phyloP scores from a whole-genome alignment of 2,797 vertebrate genomes.

The Malacoctenus gilli region DNA sequence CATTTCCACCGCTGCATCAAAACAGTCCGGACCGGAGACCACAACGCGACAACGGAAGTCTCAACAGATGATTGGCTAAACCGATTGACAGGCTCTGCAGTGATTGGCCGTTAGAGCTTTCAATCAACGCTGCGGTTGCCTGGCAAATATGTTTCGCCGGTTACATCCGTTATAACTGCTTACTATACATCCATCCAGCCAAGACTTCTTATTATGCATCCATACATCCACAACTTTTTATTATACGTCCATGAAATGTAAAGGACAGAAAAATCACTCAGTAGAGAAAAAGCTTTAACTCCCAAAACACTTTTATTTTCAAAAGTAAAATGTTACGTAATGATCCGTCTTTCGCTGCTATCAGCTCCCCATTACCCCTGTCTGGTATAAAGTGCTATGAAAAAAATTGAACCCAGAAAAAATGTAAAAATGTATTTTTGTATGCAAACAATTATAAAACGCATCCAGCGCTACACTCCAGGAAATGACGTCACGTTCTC shows the following conservation, averaged over 20 bases:
- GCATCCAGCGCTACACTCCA: no score
- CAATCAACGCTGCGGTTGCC: conserved; percentile 11
- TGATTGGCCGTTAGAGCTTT: conserved; percentile 48
- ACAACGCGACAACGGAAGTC: conserved; percentile 17
- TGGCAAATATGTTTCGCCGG: conserved; percentile 33
- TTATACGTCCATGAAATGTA: no score
- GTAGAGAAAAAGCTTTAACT: conserved; percentile 64
- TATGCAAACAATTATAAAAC: no score
- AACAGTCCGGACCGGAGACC: conserved; percentile 56
- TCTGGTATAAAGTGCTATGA: no score
- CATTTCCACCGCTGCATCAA: conserved; percentile 62
- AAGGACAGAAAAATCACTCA: no score
- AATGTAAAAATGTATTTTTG: no score
- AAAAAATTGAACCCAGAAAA: no score
- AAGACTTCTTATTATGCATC: no score
- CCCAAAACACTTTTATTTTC: conserved; percentile 30
- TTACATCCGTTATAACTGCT: conserved; percentile 45
- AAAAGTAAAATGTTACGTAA: conserved; percentile 49
- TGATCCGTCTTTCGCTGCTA: conserved; percentile 19
- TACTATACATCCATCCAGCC: no score
- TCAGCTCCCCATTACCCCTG: conserved; percentile 60
- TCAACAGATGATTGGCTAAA: conserved; percentile 41
- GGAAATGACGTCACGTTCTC: no score
- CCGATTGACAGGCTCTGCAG: not conserved
- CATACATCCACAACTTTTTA: no score